These are phyloP conservation scores for Holcopasites calliopsidis DNA, from an alignment of 1,140 invertebrate species.

Conservation along the genomic window DNA sequence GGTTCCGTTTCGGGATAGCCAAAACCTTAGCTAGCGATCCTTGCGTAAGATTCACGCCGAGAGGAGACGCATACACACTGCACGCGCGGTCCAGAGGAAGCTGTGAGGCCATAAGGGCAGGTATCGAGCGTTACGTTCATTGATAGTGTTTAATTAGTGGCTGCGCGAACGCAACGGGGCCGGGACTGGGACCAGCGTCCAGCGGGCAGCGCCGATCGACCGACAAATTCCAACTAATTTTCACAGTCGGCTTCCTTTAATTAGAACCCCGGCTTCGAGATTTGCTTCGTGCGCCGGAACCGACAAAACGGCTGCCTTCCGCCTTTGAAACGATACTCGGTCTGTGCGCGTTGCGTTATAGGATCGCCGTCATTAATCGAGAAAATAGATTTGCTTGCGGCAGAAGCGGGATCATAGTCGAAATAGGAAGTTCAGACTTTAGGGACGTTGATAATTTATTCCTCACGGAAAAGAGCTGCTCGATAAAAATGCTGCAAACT, in stretches of 20 bases:
- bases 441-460: too few relatives aligned
- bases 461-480: too few relatives aligned
- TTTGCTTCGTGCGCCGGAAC: conserved; percentile 56
- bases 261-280: conserved; percentile 70
- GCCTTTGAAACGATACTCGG: conserved; percentile 14
- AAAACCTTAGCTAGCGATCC: background rate
- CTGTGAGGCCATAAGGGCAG: conserved; percentile 10
- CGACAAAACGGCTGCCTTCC: background rate
- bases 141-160: conserved; percentile 73
- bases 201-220: conserved; percentile 41
- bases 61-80: background rate
- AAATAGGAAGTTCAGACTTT: too few relatives aligned
- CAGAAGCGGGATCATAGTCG: background rate
- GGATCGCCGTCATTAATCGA: background rate
- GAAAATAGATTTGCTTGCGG: background rate
- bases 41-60: background rate
- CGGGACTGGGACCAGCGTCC: too few relatives aligned
- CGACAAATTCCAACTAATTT: conserved; percentile 74
- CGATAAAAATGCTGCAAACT: too few relatives aligned
- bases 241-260: conserved; percentile 71
- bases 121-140: conserved; percentile 64
- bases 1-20: background rate
- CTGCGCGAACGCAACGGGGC: conserved; percentile 47
- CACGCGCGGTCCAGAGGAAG: background rate
- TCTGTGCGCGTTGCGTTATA: conserved; percentile 15